Evolutionary conservation across 1,140 invertebrate genomes (phyloP).

Genomic region (Meloidogyne chitwoodi): DNA sequence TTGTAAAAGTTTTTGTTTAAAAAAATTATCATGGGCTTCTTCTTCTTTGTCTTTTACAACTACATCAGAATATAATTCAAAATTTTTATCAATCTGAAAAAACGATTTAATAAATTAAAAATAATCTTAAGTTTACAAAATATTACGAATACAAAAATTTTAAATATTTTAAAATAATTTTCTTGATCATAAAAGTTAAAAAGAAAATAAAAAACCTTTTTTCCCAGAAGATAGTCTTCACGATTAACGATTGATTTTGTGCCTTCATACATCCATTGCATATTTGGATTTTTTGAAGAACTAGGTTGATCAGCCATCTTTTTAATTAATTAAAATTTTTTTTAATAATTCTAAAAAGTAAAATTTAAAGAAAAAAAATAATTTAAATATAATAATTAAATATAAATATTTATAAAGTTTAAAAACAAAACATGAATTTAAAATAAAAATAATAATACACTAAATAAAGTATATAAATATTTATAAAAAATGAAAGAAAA

Average conservation of each 20-base stretch:
- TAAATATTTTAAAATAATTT: background rate
- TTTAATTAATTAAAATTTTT: background rate
- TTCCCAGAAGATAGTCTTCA: slow-evolving; percentile 46
- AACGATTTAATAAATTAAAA: background rate
- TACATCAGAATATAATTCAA: slow-evolving; percentile 46
- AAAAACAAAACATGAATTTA: no score
- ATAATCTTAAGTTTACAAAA: no score
- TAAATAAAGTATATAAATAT: no score
- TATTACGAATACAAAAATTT: background rate
- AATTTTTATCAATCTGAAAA: slow-evolving; percentile 47
- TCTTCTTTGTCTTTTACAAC: slow-evolving; percentile 40
- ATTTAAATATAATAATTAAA: no score
- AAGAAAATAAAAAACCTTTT: slow-evolving; percentile 28
- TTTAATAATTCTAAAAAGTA: no score
- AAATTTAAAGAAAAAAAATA: no score
- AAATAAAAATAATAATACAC: no score
- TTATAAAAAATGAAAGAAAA: no score
- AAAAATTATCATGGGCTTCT: slow-evolving; percentile 19
- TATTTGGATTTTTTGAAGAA: slow-evolving; percentile 13
- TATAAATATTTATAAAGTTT: no score
- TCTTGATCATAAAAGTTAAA: no score
- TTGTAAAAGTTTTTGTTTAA: slow-evolving; percentile 13
- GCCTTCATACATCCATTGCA: slow-evolving; percentile 48
- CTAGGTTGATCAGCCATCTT: slow-evolving; percentile 12
- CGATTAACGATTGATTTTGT: slow-evolving; percentile 42